phyloP scores from a whole-genome alignment of 2,113 vertebrate genomes.

The Anthoscopus minutus region DNA sequence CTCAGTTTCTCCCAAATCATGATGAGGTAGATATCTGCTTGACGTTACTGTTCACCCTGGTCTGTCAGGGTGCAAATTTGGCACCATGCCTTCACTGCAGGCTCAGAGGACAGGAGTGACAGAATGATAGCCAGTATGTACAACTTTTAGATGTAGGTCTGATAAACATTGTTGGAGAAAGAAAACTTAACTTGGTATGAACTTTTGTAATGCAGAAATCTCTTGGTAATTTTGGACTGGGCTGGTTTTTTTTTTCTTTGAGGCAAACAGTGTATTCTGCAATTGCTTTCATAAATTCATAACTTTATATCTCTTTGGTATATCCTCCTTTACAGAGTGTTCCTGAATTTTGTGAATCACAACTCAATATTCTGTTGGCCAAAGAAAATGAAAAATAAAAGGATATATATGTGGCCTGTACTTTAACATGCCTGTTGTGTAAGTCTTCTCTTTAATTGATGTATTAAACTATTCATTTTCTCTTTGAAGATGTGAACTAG shows the following conservation, averaged over 20 bases:
- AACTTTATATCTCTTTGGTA: background rate
- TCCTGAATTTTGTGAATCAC: background rate
- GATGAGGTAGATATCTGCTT: background rate
- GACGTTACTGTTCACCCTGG: background rate
- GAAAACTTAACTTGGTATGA: background rate
- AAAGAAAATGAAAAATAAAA: background rate
- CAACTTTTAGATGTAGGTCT: background rate
- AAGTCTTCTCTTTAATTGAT: constrained; percentile 59
- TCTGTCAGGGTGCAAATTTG: background rate
- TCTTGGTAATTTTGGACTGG: background rate
- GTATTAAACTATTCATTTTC: constrained; percentile 59
- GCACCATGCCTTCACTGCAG: background rate
- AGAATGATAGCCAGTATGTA: background rate
- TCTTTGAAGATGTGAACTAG: constrained; percentile 56
- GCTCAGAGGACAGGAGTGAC: background rate
- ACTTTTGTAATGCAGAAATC: background rate
- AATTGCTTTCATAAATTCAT: background rate
- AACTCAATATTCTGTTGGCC: background rate
- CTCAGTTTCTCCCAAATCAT: background rate
- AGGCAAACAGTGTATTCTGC: background rate
- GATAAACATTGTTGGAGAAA: background rate
- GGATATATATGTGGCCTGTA: background rate
- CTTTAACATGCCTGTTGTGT: constrained; percentile 23
- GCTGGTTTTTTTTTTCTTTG: background rate
- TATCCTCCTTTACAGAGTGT: background rate